Conservation (phyloP, 1,140 invertebrate species). For the Anoplophora glabripennis region DNA sequence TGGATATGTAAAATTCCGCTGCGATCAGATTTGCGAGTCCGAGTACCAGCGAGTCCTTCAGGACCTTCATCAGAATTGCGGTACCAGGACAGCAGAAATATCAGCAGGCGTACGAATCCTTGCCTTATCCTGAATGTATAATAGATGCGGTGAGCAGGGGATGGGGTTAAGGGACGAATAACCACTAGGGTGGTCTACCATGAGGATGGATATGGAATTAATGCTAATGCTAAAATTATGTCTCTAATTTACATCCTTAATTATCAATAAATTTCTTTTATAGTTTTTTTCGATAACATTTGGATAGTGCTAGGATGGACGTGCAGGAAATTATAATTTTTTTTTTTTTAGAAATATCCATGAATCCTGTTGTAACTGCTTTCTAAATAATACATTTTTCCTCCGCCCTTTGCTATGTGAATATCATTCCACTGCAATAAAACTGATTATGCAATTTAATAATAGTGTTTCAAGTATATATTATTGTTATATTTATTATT, state of each 20-base stretch:
- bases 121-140: conserved; percentile 22
- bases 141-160: conserved; percentile 17
- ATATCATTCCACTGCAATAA: no score
- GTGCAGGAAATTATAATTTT: no score
- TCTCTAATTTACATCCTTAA: conserved; percentile 34
- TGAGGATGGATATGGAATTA: conserved; percentile 11
- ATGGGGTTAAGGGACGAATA: background rate
- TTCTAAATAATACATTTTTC: no score
- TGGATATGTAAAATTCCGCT: no score
- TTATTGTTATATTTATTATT: no score
- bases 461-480: no score
- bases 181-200: background rate
- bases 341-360: no score
- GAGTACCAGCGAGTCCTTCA: background rate
- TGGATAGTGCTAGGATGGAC: background rate
- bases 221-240: conserved; percentile 38
- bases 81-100: conserved; percentile 22
- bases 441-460: no score
- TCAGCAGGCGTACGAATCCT: conserved; percentile 18
- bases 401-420: no score
- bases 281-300: background rate
- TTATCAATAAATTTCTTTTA: conserved; percentile 28
- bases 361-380: no score
- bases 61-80: conserved; percentile 21
- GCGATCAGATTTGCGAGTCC: no score